A percentile compares a stretch with the other conserved stretches of the same genome.
phyloP scores from a whole-genome alignment of 1,140 invertebrate genomes.

The Dryas iulia region DNA sequence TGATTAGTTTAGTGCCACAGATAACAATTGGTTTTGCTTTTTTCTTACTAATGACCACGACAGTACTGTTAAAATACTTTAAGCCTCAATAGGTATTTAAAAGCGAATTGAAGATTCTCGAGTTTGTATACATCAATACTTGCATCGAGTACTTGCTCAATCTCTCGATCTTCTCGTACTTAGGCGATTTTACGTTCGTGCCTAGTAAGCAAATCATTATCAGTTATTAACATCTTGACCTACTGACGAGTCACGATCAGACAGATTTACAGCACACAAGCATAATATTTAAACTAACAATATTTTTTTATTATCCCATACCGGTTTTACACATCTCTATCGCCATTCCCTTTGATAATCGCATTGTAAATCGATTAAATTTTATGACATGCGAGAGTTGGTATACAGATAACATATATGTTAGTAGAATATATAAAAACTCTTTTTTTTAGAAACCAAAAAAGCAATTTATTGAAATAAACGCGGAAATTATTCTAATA shows the following conservation, averaged over 20 bases:
- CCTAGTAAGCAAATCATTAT: constrained; percentile 42
- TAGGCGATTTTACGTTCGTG: constrained; percentile 37
- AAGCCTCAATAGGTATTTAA: constrained; percentile 9
- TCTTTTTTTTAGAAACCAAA: background rate
- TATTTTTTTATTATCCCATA: constrained; percentile 2
- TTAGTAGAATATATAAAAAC: background rate
- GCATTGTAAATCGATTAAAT: constrained; percentile 17
- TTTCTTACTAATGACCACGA: constrained; percentile 4
- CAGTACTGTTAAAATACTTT: constrained; percentile 21
- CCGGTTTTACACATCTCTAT: constrained; percentile 24
- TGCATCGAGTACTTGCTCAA: constrained; percentile 30
- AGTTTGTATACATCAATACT: constrained; percentile 26
- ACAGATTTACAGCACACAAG: constrained; percentile 5
- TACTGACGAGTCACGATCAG: constrained; percentile 51
- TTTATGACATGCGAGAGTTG: constrained; percentile 4
- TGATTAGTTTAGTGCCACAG: constrained; percentile 42
- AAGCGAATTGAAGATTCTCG: constrained; percentile 10
- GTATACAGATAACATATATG: background rate
- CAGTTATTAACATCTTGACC: constrained; percentile 55
- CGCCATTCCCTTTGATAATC: constrained; percentile 6
- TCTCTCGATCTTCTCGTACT: constrained; percentile 38
- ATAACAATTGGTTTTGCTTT: constrained; percentile 17
- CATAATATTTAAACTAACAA: background rate
- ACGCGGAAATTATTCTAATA: constrained; percentile 18
- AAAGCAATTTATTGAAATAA: constrained; percentile 21